Evolutionary conservation across 2,888 invertebrate genomes (phyloP).

Genomic region (Drosophila acutilabella): DNA sequence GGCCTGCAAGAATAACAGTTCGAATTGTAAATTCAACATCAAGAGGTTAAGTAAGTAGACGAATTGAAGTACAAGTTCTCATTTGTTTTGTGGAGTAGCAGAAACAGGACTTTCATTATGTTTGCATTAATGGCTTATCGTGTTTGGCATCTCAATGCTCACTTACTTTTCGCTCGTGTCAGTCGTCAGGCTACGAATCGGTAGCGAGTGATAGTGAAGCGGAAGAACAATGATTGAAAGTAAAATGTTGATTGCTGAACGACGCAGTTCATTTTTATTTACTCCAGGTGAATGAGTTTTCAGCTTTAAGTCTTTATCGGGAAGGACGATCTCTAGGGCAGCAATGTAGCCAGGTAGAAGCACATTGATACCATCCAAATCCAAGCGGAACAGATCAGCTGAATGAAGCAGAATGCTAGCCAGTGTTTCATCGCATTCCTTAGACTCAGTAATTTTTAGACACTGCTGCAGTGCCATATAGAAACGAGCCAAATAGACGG

Average conservation of each 20-base stretch:
- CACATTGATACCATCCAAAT: slow-evolving; percentile 96
- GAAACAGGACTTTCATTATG: neutral
- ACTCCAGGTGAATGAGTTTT: slow-evolving; percentile 87
- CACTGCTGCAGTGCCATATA: slow-evolving; percentile 96
- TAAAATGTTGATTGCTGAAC: slow-evolving; percentile 96
- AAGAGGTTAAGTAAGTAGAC: no score
- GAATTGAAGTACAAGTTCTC: no score
- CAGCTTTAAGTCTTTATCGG: slow-evolving; percentile 93
- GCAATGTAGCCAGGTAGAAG: slow-evolving; percentile 95
- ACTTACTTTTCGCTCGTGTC: slow-evolving; percentile 86
- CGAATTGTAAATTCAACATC: no score
- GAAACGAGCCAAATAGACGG: slow-evolving; percentile 96
- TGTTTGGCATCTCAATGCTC: no score
- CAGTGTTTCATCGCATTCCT: slow-evolving; percentile 91
- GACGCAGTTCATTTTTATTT: slow-evolving; percentile 92
- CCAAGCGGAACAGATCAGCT: slow-evolving; percentile 94
- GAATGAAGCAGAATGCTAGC: slow-evolving; percentile 95
- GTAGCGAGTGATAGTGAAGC: slow-evolving; percentile 93
- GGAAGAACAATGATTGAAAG: slow-evolving; percentile 96
- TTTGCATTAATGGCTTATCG: neutral
- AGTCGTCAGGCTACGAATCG: slow-evolving; percentile 89
- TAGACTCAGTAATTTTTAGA: slow-evolving; percentile 89
- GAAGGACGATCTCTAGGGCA: slow-evolving; percentile 95
- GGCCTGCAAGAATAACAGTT: slow-evolving; percentile 64
- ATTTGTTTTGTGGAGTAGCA: neutral